Conservation (phyloP, 2,113 vertebrate species). For the Eubucco bourcierii region DNA sequence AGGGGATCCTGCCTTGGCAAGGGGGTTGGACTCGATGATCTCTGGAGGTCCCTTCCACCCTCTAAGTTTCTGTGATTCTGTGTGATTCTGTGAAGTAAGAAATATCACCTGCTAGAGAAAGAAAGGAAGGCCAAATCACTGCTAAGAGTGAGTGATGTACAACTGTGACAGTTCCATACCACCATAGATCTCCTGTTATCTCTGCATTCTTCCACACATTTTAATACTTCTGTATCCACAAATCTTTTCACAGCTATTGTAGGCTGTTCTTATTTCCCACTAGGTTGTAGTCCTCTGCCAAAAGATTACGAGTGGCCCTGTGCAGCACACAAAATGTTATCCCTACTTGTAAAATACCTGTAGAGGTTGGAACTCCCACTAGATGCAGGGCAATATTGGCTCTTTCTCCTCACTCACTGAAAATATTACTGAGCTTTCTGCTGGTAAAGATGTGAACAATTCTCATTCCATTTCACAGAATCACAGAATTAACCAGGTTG, state of each 20-base stretch:
- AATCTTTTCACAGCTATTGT: background rate
- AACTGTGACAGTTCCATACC: background rate
- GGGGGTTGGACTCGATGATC: too few relatives aligned
- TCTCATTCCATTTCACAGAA: background rate
- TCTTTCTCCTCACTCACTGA: background rate
- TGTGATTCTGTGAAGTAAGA: too few relatives aligned
- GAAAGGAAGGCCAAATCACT: background rate
- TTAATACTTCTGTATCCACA: background rate
- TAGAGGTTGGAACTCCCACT: background rate
- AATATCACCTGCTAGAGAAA: background rate
- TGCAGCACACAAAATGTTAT: background rate
- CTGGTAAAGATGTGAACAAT: background rate
- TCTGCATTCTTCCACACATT: background rate
- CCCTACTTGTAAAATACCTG: background rate
- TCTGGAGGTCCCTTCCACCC: too few relatives aligned
- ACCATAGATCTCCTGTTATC: background rate
- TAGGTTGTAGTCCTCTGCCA: background rate
- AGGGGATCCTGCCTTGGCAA: too few relatives aligned
- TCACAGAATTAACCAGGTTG: too few relatives aligned
- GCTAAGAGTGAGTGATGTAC: background rate
- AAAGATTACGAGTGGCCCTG: background rate
- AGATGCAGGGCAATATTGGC: background rate
- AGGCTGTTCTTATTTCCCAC: background rate
- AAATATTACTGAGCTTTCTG: background rate
- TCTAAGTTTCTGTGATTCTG: too few relatives aligned